phyloP scores from a whole-genome alignment of 2,888 invertebrate genomes.

The Phasia obesa region DNA sequence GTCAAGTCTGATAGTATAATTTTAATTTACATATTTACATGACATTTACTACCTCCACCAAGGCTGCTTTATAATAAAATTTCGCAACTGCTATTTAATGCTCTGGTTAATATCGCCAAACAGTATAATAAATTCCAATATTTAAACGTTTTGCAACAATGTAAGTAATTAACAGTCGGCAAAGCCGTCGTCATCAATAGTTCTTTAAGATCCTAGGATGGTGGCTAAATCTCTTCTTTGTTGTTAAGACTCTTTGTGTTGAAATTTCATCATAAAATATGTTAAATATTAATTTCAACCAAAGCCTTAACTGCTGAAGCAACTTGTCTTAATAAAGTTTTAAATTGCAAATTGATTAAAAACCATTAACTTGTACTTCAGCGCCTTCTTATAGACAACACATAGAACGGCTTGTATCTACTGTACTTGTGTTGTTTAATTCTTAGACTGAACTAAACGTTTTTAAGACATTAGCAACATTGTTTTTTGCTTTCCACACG shows the following conservation, averaged over 20 bases:
- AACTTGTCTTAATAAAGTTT: constrained; percentile 63
- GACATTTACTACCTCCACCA: too few species aligned
- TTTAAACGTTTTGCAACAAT: constrained; percentile 27
- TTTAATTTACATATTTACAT: too few species aligned
- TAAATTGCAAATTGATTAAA: constrained; percentile 72
- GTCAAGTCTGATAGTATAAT: too few species aligned
- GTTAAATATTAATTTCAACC: constrained; percentile 67
- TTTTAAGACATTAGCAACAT: constrained; percentile 52
- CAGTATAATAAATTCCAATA: not conserved
- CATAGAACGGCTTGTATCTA: not conserved
- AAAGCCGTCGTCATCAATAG: not conserved
- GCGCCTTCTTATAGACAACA: constrained; percentile 57
- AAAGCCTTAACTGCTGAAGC: constrained; percentile 19
- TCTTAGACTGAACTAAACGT: constrained; percentile 16
- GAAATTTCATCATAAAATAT: constrained; percentile 67
- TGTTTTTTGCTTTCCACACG: constrained; percentile 7
- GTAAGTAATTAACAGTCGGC: constrained; percentile 23
- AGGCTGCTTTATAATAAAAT: too few species aligned
- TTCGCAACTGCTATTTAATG: too few species aligned
- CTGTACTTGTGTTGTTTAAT: constrained; percentile 7
- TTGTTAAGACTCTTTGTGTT: constrained; percentile 36
- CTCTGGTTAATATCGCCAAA: not conserved
- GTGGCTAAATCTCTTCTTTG: constrained; percentile 1
- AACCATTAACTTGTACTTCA: constrained; percentile 69
- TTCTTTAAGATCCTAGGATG: not conserved